Percentiles rank a stretch among this genome's conserved stretches.
phyloP scores from a whole-genome alignment of 1,140 invertebrate species.

The Bombyx mandarina region DNA sequence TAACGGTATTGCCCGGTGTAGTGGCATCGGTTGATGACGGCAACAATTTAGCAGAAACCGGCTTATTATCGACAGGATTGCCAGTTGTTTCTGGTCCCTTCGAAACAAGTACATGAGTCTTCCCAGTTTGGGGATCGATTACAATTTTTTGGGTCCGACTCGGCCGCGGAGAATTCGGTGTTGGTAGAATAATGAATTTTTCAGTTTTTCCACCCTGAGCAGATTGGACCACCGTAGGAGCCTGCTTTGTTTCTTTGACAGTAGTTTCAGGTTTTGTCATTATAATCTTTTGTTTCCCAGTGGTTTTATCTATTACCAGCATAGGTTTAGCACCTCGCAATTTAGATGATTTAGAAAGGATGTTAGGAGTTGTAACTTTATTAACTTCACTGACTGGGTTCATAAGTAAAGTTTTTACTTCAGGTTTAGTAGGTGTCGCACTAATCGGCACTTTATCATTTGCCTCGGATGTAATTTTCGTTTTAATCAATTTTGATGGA shows the following conservation, averaged over 20 bases:
- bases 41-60: slow-evolving; percentile 66
- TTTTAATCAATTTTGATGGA: slow-evolving; percentile 44
- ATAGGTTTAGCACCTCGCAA: slow-evolving; percentile 55
- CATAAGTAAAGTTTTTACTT: slow-evolving; percentile 52
- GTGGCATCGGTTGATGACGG: slow-evolving; percentile 36
- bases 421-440: slow-evolving; percentile 33
- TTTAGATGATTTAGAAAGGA: slow-evolving; percentile 66
- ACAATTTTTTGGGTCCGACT: slow-evolving; percentile 59
- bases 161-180: slow-evolving; percentile 47
- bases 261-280: slow-evolving; percentile 46
- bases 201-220: slow-evolving; percentile 63
- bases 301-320: slow-evolving; percentile 60
- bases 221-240: slow-evolving; percentile 30
- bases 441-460: slow-evolving; percentile 40
- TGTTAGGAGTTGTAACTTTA: slow-evolving; percentile 63
- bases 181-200: slow-evolving; percentile 76
- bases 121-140: slow-evolving; percentile 58
- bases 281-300: slow-evolving; percentile 63
- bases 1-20: slow-evolving; percentile 62
- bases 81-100: slow-evolving; percentile 31
- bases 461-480: slow-evolving; percentile 36
- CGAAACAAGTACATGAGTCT: slow-evolving; percentile 53
- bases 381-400: slow-evolving; percentile 39
- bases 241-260: slow-evolving; percentile 48
- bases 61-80: slow-evolving; percentile 40